Base-by-base conservation (phyloP, 2,797 vertebrate species). In the Alfaro cultratus region DNA sequence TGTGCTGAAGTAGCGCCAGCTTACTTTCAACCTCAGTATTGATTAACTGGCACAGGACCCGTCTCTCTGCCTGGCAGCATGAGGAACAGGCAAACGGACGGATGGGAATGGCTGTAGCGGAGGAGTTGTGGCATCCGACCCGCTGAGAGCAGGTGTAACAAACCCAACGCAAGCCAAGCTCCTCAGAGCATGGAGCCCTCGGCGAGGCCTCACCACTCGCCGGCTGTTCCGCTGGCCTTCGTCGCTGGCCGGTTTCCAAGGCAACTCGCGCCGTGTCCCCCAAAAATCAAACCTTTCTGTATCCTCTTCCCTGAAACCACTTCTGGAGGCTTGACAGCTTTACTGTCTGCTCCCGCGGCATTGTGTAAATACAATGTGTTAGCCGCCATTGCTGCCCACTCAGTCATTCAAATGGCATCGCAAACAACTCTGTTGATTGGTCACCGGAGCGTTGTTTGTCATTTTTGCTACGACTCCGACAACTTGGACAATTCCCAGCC, bases 341-440 rank as follows among this genome's bases (percentile, higher is more conserved):
- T 23, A 73, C 68, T n/a, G 11, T 75, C 77, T 39, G 23, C 72
- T 82, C 71, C 36, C 6, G 45, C 73, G 26, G 57, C 75, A 43
- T 76, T 80, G 85, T 88, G 85, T 88, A 87, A 86, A 91, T 88
- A 89, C 62, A 80, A 82, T 29, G 64, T 39, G 9, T 41, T 49
- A 62, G 60, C 57, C 74, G 78, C 80, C 82, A 88, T 91, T 86
- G 88, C 39, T 75, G 82, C 78, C 9, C 84, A 78, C 79, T 88
- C 84, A 87, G 85, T 94, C 93, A 91, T 89, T 68, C 81, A 77
- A 91, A 88, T 83, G 89, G 87, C 88, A 83, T 88, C 45, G 83
- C 89, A 90, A 91, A 93, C 83, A 85, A 89, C 85, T 36, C 80
- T 84, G 92, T 90, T 92, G 92, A 94, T 93, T 91, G 88, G 91